Conservation (phyloP, 2,113 vertebrate species). For the Daphoenositta chrysoptera region DNA sequence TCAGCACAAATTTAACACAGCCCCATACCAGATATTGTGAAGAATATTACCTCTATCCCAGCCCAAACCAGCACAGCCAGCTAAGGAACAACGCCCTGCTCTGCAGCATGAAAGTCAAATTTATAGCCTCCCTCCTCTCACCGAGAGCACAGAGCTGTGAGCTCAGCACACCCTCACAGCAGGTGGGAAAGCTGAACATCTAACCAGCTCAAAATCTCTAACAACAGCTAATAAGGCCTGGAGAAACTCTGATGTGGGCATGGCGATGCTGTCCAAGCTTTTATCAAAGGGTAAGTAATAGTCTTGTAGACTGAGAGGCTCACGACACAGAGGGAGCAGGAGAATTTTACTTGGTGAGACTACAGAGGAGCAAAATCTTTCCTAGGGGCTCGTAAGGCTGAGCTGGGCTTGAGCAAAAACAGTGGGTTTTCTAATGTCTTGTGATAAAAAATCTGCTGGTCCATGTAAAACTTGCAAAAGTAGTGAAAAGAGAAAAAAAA, state of each 20-base stretch:
- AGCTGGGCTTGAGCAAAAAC: background rate
- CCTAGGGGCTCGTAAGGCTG: accelerated
- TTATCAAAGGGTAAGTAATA: background rate
- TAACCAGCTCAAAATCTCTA: background rate
- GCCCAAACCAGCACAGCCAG: background rate
- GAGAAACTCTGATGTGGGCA: background rate
- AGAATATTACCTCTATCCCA: background rate
- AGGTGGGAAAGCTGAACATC: background rate
- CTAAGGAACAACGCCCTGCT: background rate
- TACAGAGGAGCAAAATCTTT: background rate
- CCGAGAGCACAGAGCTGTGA: background rate
- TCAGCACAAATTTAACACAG: background rate
- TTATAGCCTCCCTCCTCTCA: background rate
- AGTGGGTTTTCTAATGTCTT: background rate
- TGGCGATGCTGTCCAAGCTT: background rate
- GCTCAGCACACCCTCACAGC: background rate
- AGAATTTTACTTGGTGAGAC: background rate
- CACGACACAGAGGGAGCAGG: accelerated
- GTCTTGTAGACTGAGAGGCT: background rate
- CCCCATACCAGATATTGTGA: background rate
- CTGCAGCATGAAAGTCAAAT: background rate
- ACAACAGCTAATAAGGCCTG: background rate
- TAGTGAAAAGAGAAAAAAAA: background rate
- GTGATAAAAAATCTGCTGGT: background rate
- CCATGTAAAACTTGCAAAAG: background rate